Conservation (phyloP, 1,140 invertebrate species). For the Drosophila albomicans region DNA sequence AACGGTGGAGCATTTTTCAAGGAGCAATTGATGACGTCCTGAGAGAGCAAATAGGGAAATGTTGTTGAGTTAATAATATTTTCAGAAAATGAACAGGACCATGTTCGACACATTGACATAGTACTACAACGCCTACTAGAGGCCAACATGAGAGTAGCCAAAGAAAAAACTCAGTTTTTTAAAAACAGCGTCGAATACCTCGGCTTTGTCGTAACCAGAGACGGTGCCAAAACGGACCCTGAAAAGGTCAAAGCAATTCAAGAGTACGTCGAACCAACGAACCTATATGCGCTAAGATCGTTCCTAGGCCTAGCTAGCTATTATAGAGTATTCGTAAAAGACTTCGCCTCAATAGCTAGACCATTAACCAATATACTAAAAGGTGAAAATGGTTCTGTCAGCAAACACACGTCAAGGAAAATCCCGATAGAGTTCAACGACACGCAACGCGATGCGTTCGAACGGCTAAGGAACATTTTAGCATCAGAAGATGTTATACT, state of each 20-base stretch:
- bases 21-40: constrained; percentile 1
- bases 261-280: constrained; percentile 1
- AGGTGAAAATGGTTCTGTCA: constrained; percentile 8
- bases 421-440: too few species aligned
- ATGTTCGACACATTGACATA: constrained; percentile 17
- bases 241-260: constrained; percentile 12
- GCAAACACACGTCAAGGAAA: constrained; percentile 11
- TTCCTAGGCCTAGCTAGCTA: constrained; percentile 7
- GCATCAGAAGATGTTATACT: constrained; percentile 43
- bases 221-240: constrained; percentile 3
- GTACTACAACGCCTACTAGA: too few species aligned
- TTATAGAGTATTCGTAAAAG: constrained; percentile 8
- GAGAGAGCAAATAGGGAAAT: neutral
- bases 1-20: neutral
- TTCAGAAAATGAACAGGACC: constrained; percentile 20
- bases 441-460: neutral
- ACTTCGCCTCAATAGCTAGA: constrained; percentile 11
- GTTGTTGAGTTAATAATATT: constrained; percentile 34
- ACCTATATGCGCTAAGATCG: neutral
- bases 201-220: neutral
- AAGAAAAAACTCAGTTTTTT: constrained; percentile 1
- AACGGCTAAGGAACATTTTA: constrained; percentile 29
- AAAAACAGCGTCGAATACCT: constrained; percentile 1
- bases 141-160: too few species aligned
- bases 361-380: constrained; percentile 1